Evolutionary conservation across 30 jellyfish, hydroid and myxozoan genomes (phyloP).

Genomic region (Haliclystus octoradiatus): DNA sequence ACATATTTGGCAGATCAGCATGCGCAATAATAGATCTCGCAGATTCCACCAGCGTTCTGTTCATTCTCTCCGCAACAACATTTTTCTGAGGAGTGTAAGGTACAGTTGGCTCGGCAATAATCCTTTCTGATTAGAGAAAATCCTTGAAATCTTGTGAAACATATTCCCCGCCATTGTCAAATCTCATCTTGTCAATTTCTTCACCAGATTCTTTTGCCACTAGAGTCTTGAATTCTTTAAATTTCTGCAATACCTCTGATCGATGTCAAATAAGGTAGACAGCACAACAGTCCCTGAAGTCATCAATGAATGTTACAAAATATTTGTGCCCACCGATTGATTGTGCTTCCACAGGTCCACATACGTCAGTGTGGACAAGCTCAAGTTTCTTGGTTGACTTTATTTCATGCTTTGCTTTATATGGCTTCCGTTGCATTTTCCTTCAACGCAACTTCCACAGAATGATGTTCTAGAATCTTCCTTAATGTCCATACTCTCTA

Average conservation of each 20-base stretch:
- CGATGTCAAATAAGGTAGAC: not conserved
- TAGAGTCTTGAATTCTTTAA: too few relatives aligned
- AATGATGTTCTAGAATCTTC: too few relatives aligned
- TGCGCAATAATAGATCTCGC: too few relatives aligned
- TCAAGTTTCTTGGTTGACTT: not conserved
- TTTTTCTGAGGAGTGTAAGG: conserved; percentile 31
- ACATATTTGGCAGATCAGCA: conserved; percentile 15
- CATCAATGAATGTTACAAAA: not conserved
- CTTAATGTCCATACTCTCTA: too few relatives aligned
- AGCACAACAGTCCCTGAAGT: not conserved
- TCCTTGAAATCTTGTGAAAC: too few relatives aligned
- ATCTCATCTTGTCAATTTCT: too few relatives aligned
- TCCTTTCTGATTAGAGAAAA: too few relatives aligned
- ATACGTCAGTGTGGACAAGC: not conserved
- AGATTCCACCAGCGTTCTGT: conserved; percentile 22
- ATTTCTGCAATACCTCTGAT: not conserved
- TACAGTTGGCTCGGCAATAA: too few relatives aligned
- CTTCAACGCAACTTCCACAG: too few relatives aligned
- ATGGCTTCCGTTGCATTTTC: not conserved
- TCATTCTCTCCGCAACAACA: conserved; percentile 26
- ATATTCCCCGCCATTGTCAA: too few relatives aligned
- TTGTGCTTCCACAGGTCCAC: not conserved
- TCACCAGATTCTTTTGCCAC: too few relatives aligned
- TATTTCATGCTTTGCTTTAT: not conserved
- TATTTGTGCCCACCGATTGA: too few relatives aligned